These are phyloP conservation scores for Tinea pellionella DNA, from an alignment of 2,888 invertebrate genomes.

Conservation along the genomic window DNA sequence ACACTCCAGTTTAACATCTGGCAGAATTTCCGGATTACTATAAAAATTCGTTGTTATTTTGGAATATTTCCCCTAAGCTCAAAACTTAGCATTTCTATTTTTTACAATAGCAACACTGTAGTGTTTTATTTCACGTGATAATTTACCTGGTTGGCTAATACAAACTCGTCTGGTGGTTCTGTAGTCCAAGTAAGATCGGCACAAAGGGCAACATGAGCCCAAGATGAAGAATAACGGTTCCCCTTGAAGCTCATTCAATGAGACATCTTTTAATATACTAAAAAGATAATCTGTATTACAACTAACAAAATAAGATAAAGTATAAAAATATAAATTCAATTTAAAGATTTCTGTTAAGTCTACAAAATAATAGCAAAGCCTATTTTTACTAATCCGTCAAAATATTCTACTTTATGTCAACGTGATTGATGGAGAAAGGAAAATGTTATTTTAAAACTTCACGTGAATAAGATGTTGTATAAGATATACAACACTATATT, in stretches of 20 bases:
- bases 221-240: slow-evolving; percentile 59
- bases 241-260: slow-evolving; percentile 69
- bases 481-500: no score
- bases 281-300: slow-evolving; percentile 51
- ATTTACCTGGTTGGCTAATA: slow-evolving; percentile 61
- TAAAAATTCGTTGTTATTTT: no score
- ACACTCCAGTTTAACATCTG: no score
- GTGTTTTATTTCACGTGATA: no score
- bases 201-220: slow-evolving; percentile 66
- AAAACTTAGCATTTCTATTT: no score
- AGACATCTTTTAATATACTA: slow-evolving; percentile 54
- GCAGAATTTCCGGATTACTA: no score
- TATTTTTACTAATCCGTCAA: slow-evolving; percentile 18
- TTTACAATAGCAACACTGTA: not conserved
- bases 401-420: not conserved
- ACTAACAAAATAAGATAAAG: slow-evolving; percentile 61
- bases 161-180: slow-evolving; percentile 60
- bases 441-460: not conserved
- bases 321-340: slow-evolving; percentile 59
- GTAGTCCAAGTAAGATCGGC: slow-evolving; percentile 64
- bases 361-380: slow-evolving; percentile 41
- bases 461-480: not conserved
- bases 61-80: no score
- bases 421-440: not conserved
- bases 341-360: slow-evolving; percentile 64